These are phyloP conservation scores for Oenanthe melanoleuca DNA, from an alignment of 2,113 vertebrate genomes.

Conservation along the genomic window DNA sequence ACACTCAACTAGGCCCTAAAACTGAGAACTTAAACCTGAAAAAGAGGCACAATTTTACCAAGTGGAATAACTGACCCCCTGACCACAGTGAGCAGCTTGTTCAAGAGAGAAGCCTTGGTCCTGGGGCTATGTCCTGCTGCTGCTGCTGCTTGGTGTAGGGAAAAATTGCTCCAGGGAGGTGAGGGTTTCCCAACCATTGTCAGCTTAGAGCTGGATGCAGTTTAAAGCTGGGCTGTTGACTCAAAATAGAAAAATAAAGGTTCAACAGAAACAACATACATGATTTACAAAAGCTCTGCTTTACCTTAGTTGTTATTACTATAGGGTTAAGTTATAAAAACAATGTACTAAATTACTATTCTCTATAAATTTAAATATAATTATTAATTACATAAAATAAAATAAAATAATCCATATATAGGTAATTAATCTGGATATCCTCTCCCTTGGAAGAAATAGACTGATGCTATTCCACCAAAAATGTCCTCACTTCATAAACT, in stretches of 20 bases:
- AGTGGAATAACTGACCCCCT: not conserved
- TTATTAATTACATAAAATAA: slow-evolving; percentile 32
- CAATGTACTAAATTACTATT: not conserved
- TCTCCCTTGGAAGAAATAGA: slow-evolving; percentile 64
- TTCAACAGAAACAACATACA: not conserved
- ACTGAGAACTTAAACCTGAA: not conserved
- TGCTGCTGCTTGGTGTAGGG: not conserved
- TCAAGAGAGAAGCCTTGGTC: not conserved
- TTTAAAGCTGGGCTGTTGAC: not conserved
- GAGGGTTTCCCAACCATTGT: not conserved
- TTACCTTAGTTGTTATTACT: not conserved
- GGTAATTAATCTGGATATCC: slow-evolving; percentile 53
- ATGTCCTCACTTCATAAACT: slow-evolving; percentile 62
- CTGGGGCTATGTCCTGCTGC: not conserved
- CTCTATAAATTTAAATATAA: not conserved
- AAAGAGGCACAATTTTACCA: not conserved
- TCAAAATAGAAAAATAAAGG: not conserved
- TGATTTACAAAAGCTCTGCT: not conserved
- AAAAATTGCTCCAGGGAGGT: no score
- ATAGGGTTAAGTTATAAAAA: not conserved
- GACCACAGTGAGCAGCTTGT: not conserved
- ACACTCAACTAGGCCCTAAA: not conserved
- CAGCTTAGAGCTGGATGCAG: no score
- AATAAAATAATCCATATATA: slow-evolving; percentile 46
- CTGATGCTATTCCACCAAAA: slow-evolving; percentile 59